Evolutionary conservation across 2,888 invertebrate genomes (phyloP), one percentile per base, ranked within the genome.

Genomic region (Leucoptera coffeella): DNA sequence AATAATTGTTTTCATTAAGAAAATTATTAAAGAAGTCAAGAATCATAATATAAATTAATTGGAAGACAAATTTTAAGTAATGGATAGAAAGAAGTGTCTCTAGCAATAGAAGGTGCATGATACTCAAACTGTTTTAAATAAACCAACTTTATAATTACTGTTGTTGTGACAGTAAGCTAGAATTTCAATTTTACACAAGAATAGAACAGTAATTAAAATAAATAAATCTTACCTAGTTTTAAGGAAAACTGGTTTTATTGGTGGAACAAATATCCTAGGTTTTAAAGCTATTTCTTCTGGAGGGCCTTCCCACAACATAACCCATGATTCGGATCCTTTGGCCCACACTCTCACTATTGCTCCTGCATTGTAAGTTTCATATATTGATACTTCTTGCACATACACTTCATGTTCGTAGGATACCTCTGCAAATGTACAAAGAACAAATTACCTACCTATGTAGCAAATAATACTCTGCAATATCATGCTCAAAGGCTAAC

Each of bases 301-400:
- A 26, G 67, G 61, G 4, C 83, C 83, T 48, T 82, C 82, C 89
- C 89, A 91, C 15, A 92, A 55, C 25, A 83, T 64, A 23, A 74
- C 52, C 91, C 92, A 92, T 11, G 59, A 52, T 1, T 41, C 40
- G 0, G 61, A 52, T 2, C 58, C 57, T 27, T 59, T 50, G 1
- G 84, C 87, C 85, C 86, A 89, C 31, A 90, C 82, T 33, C 85
- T 74, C 11, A 89, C 79, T 17, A 90, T 73, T 3, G 86, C 85
- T 13, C 90, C 90, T 1, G 90, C 89, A 52, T 89, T 88, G 42
- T 84, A 90, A 0, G 87, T 88, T 60, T 91, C 90, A 49, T 83
- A 91, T 32, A 91, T 74, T 2, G 78, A 78, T 29, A 91, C 75
- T 39, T 78, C 73, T 25, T 77, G 52, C 4, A 85, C 85, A 42